Conservation (phyloP, 2,888 invertebrate genomes). For the Bugulina stolonifera region DNA sequence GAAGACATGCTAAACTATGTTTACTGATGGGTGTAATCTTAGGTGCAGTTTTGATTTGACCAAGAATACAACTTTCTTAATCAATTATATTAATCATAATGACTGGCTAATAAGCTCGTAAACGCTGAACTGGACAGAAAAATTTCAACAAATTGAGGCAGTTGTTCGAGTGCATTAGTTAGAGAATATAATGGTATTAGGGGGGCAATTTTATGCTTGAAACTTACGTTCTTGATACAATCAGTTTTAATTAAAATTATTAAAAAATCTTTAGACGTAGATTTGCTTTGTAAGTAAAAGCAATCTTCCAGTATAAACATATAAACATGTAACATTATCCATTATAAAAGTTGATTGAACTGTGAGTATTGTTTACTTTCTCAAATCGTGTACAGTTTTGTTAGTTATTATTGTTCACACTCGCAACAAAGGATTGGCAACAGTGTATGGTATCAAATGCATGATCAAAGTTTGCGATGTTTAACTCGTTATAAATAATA, state of each 20-base stretch:
- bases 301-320: neutral
- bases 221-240: neutral
- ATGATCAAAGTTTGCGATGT: neutral
- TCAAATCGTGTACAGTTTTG: neutral
- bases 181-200: slow-evolving; percentile 3
- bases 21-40: no score
- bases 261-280: neutral
- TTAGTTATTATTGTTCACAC: slow-evolving; percentile 20
- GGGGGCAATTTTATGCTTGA: neutral
- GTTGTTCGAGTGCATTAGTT: neutral
- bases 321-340: neutral
- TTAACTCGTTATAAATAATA: slow-evolving; percentile 22
- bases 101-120: neutral
- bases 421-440: neutral
- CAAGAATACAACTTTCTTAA: no score
- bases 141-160: neutral
- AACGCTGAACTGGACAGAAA: neutral
- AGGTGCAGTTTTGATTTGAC: no score
- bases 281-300: slow-evolving; percentile 2
- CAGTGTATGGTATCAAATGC: slow-evolving; percentile 20
- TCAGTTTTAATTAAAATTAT: slow-evolving; percentile 9
- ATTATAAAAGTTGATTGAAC: slow-evolving; percentile 14
- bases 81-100: neutral
- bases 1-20: no score
- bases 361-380: slow-evolving; percentile 7